Percentiles rank a stretch among this genome's conserved stretches.
phyloP scores from a whole-genome alignment of 2,797 vertebrate species.

The Todus mexicanus region DNA sequence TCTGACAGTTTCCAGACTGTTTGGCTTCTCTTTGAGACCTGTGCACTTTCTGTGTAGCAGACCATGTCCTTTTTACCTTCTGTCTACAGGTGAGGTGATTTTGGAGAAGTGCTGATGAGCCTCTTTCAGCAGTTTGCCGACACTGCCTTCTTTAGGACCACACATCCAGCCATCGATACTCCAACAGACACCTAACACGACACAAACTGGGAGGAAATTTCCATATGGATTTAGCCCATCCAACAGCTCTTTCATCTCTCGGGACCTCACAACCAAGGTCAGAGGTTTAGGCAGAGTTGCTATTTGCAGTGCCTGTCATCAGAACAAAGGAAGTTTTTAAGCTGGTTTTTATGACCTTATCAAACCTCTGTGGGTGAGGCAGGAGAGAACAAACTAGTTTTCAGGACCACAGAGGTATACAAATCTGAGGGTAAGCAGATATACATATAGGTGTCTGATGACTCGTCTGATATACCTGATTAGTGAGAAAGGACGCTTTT shows the following conservation, averaged over 20 bases:
- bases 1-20: neutral
- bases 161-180: neutral
- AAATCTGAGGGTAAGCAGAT: conserved; percentile 58
- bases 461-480: conserved; percentile 47
- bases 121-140: neutral
- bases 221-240: neutral
- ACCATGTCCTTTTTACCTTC: neutral
- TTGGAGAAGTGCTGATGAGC: neutral
- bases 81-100: neutral
- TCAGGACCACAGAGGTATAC: conserved; percentile 42
- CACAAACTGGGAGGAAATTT: neutral
- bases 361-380: conserved; percentile 36
- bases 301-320: neutral
- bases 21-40: neutral
- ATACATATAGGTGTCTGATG: conserved; percentile 58
- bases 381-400: conserved; percentile 59
- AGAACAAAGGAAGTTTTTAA: conserved; percentile 63
- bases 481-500: conserved; percentile 57
- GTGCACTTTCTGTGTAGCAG: neutral
- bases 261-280: conserved; percentile 4
- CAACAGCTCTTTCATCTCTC: neutral
- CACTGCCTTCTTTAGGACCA: neutral
- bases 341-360: conserved; percentile 59
- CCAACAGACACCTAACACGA: neutral
- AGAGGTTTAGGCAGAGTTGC: conserved; percentile 7